Evolutionary conservation across 2,113 vertebrate species (phyloP).

Genomic region (Glaucomys volans): DNA sequence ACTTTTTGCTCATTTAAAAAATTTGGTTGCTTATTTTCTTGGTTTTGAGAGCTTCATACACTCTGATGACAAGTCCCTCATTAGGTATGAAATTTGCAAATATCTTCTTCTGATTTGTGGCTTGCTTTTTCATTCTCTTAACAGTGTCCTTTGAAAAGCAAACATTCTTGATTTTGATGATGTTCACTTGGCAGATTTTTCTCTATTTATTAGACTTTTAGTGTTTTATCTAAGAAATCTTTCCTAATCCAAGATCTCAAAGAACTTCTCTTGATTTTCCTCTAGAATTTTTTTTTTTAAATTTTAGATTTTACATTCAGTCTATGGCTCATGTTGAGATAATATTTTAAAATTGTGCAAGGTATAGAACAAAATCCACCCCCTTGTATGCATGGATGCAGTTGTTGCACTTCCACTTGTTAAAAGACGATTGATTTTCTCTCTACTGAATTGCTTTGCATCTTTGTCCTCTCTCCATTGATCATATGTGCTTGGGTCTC

Average conservation of each 20-base stretch:
- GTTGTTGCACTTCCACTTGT: too few species aligned
- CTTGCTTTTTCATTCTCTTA: neutral
- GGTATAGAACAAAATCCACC: neutral
- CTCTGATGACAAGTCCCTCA: neutral
- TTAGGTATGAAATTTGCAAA: neutral
- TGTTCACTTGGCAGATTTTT: too few species aligned
- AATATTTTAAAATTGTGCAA: neutral
- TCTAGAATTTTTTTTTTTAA: neutral
- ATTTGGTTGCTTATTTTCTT: too few species aligned
- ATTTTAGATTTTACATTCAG: neutral
- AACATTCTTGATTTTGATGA: too few species aligned
- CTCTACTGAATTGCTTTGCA: too few species aligned
- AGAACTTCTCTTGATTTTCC: neutral
- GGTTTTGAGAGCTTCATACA: neutral
- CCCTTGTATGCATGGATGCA: neutral
- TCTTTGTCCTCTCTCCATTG: too few species aligned
- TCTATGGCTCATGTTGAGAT: neutral
- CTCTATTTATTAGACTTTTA: too few species aligned
- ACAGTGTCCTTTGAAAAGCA: neutral
- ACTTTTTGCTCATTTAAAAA: too few species aligned
- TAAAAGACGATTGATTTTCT: too few species aligned
- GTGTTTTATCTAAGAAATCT: too few species aligned
- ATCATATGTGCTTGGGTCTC: too few species aligned
- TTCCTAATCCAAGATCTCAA: neutral
- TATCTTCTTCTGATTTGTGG: neutral